A percentile compares a stretch with the other conserved stretches of the same genome.
Conservation (phyloP, 1,140 invertebrate genomes). For the Trichonephila clavipes region DNA sequence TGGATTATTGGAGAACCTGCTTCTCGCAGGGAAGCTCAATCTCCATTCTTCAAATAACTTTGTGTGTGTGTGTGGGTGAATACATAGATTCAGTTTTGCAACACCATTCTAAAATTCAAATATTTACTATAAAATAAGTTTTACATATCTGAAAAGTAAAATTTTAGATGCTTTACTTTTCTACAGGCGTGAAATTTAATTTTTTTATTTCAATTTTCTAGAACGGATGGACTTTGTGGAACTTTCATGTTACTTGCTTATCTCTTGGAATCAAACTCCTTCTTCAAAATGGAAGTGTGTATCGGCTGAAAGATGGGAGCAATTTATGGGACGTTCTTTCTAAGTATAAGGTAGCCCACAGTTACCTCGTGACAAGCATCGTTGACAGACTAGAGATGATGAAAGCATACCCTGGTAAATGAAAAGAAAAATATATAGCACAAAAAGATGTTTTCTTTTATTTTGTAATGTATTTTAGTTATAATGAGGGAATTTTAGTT, state of each 20-base stretch:
- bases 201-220: not conserved
- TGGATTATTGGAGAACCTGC: too few relatives aligned
- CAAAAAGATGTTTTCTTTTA: too few relatives aligned
- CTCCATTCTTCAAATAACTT: too few relatives aligned
- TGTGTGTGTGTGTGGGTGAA: too few relatives aligned
- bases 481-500: too few relatives aligned
- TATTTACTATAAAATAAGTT: too few relatives aligned
- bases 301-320: constrained; percentile 79
- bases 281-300: constrained; percentile 17
- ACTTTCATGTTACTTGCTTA: not conserved
- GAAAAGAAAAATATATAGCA: not conserved
- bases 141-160: too few relatives aligned
- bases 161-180: too few relatives aligned
- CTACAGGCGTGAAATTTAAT: not conserved
- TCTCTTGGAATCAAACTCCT: not conserved
- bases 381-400: constrained; percentile 50
- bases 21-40: too few relatives aligned
- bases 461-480: too few relatives aligned
- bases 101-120: too few relatives aligned
- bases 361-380: constrained; percentile 39
- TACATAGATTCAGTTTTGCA: too few relatives aligned
- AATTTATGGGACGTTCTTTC: constrained; percentile 79
- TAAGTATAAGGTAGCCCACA: constrained; percentile 31
- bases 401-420: constrained; percentile 15
- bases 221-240: constrained; percentile 63